phyloP scores from a whole-genome alignment of 2,888 invertebrate species.

The Nowickia ferox region DNA sequence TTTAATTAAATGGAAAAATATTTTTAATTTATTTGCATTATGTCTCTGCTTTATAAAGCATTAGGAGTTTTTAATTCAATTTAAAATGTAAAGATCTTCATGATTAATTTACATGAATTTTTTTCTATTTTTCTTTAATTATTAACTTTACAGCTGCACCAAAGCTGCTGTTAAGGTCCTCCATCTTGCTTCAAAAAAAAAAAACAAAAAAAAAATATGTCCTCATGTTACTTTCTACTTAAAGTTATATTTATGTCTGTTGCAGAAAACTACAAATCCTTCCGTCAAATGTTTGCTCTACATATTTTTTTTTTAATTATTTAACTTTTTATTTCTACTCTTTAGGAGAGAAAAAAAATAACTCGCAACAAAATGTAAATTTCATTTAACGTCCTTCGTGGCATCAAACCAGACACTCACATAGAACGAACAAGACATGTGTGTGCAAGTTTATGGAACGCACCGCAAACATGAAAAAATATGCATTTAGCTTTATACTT shows the following conservation, averaged over 20 bases:
- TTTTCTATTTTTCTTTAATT: no score
- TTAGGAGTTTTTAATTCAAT: neutral
- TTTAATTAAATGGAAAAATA: no score
- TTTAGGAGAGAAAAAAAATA: constrained; percentile 18
- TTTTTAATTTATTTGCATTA: no score
- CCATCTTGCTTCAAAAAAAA: neutral
- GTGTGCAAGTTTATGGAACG: constrained; percentile 6
- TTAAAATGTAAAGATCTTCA: neutral
- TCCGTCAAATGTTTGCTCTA: constrained; percentile 67
- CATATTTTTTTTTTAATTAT: constrained; percentile 33
- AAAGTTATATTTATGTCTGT: constrained; percentile 1
- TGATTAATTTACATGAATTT: neutral
- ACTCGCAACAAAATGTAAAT: constrained; percentile 73
- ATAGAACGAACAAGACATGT: neutral
- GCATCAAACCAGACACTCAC: constrained; percentile 49
- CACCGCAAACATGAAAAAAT: constrained; percentile 7
- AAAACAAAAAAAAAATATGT: neutral
- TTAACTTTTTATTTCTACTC: constrained; percentile 7
- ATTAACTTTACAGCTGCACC: neutral
- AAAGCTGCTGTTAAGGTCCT: neutral
- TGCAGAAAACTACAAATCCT: constrained; percentile 40
- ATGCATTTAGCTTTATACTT: constrained; percentile 24
- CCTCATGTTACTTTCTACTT: constrained; percentile 21
- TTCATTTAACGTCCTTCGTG: constrained; percentile 72
- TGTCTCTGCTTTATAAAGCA: neutral